A percentile compares a stretch with the other conserved stretches of the same genome.
Conservation (phyloP, 2,797 vertebrate genomes). For the Megalops cyprinoides region DNA sequence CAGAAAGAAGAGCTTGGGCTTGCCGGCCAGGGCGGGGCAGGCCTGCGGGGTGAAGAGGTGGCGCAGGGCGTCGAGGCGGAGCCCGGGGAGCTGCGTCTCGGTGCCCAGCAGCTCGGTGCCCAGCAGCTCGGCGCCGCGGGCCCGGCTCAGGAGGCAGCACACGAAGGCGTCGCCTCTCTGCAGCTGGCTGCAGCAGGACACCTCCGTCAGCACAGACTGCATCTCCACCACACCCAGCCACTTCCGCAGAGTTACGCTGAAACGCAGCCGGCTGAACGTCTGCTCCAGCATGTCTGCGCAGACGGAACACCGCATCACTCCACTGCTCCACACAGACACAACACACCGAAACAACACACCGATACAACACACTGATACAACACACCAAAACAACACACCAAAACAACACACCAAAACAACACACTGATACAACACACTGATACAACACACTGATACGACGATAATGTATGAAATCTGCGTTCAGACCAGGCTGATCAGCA, state of each 20-base stretch:
- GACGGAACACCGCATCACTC: not conserved
- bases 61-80: constrained; percentile 72
- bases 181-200: constrained; percentile 56
- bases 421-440: no score
- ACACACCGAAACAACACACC: no score
- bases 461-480: no score
- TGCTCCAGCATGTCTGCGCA: constrained; percentile 72
- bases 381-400: no score
- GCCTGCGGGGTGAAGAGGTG: constrained; percentile 72
- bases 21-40: constrained; percentile 81
- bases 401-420: no score
- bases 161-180: constrained; percentile 72
- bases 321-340: no score
- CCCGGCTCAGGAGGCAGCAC: constrained; percentile 87
- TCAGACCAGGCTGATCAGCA: no score
- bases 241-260: constrained; percentile 61
- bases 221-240: constrained; percentile 55
- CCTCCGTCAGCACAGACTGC: constrained; percentile 51
- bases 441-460: no score
- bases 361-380: no score
- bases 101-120: constrained; percentile 73
- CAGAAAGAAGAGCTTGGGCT: constrained; percentile 94
- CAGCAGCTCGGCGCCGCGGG: constrained; percentile 66
- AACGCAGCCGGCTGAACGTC: constrained; percentile 78
- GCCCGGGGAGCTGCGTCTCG: constrained; percentile 56